Percentiles rank a stretch among this genome's conserved stretches.
These are phyloP conservation scores for Cynopterus sphinx DNA, from an alignment of 2,797 vertebrate species.

Conservation along the genomic window DNA sequence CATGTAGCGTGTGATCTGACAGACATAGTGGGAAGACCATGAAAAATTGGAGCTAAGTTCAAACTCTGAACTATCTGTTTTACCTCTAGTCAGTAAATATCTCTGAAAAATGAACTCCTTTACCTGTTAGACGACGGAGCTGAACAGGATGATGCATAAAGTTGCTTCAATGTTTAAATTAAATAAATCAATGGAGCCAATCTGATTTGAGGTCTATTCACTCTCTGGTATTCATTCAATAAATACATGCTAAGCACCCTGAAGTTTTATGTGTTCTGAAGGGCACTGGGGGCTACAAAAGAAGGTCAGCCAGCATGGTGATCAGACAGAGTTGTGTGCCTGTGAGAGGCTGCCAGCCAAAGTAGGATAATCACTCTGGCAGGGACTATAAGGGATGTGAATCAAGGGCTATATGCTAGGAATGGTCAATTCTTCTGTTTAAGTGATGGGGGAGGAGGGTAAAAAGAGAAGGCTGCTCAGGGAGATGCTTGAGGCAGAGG, in stretches of 20 bases:
- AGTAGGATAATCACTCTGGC: background rate
- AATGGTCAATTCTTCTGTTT: background rate
- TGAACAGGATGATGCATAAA: background rate
- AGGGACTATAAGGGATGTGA: background rate
- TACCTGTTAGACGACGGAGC: background rate
- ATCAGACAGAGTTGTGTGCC: background rate
- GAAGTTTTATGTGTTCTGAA: background rate
- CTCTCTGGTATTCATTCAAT: background rate
- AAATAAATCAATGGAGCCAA: background rate
- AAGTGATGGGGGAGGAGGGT: background rate
- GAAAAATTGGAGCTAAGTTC: background rate
- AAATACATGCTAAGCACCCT: background rate
- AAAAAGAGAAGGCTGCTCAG: background rate
- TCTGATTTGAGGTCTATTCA: background rate
- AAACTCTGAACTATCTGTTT: background rate
- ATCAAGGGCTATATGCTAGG: background rate
- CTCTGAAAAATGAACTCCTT: background rate
- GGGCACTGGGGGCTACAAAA: background rate
- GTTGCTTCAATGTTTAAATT: background rate
- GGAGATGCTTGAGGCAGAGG: accelerated
- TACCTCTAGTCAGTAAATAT: background rate
- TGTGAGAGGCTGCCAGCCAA: background rate
- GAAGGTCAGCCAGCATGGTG: background rate
- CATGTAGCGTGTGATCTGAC: background rate
- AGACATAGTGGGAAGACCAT: background rate